Evolutionary conservation across 2,888 invertebrate genomes (phyloP).

Genomic region (Brenthis daphne): DNA sequence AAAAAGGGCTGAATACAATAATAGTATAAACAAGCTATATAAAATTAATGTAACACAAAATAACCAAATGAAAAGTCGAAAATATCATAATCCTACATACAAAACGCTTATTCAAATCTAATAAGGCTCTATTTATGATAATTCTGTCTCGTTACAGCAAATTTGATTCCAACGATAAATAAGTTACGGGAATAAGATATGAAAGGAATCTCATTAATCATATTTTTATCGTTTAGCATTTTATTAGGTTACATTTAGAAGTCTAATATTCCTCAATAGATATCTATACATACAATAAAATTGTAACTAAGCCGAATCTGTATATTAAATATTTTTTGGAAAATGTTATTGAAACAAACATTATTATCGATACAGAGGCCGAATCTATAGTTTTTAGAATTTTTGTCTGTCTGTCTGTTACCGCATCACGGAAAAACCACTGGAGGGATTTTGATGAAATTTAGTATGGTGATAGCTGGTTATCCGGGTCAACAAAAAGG

Average conservation of each 20-base stretch:
- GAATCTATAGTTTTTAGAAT: too few relatives aligned
- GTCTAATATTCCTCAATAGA: neutral
- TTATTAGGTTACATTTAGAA: slow-evolving; percentile 22
- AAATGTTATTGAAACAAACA: too few relatives aligned
- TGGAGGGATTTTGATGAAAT: too few relatives aligned
- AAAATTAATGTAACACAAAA: neutral
- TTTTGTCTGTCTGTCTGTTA: too few relatives aligned
- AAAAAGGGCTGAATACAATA: too few relatives aligned
- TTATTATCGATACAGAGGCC: too few relatives aligned
- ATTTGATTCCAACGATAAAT: slow-evolving; percentile 19
- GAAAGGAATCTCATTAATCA: slow-evolving; percentile 16
- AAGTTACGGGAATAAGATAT: slow-evolving; percentile 21
- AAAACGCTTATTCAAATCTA: slow-evolving; percentile 18
- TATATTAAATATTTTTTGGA: too few relatives aligned
- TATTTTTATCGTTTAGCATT: slow-evolving; percentile 18
- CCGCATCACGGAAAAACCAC: too few relatives aligned
- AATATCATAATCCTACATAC: neutral
- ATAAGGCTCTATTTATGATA: slow-evolving; percentile 30
- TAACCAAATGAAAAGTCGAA: neutral
- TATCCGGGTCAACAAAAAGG: too few relatives aligned
- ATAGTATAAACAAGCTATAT: too few relatives aligned
- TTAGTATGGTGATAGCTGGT: too few relatives aligned
- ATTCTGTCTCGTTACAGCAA: slow-evolving; percentile 20
- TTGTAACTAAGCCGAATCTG: too few relatives aligned
- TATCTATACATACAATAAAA: neutral